These are phyloP conservation scores for Eilema caniola DNA, from an alignment of 2,888 invertebrate genomes.

Conservation along the genomic window DNA sequence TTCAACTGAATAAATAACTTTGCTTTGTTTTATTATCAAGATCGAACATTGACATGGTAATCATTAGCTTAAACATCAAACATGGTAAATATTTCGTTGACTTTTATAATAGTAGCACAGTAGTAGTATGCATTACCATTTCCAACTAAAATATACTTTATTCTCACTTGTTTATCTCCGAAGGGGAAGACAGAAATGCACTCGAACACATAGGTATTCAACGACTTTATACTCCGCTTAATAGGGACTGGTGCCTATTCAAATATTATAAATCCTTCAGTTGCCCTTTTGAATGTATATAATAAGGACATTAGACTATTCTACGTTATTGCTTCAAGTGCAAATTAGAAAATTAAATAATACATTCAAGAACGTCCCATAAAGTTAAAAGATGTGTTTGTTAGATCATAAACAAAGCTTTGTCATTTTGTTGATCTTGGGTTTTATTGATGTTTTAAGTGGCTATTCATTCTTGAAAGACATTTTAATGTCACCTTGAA, in stretches of 20 bases:
- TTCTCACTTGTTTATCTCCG: too few species aligned
- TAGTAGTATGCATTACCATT: too few species aligned
- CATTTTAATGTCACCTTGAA: slow-evolving; percentile 11
- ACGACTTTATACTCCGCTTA: neutral
- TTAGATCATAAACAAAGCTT: slow-evolving; percentile 17
- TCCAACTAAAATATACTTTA: too few species aligned
- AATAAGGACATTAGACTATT: neutral
- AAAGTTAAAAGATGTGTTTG: slow-evolving; percentile 9
- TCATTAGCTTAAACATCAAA: too few species aligned
- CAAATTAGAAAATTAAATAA: slow-evolving; percentile 11
- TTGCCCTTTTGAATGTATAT: neutral
- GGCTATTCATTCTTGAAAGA: slow-evolving; percentile 16
- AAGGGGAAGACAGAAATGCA: too few species aligned
- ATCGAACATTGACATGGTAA: too few species aligned
- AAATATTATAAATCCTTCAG: neutral
- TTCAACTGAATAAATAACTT: too few species aligned
- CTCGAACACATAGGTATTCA: too few species aligned
- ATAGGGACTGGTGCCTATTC: neutral
- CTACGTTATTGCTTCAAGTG: neutral
- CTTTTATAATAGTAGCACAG: too few species aligned
- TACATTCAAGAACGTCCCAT: neutral
- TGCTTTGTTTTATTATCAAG: too few species aligned
- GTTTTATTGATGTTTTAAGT: slow-evolving; percentile 20
- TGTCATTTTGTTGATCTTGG: slow-evolving; percentile 17
- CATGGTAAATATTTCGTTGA: too few species aligned